Percentiles rank a stretch among this genome's conserved stretches.
Evolutionary conservation across 2,888 invertebrate genomes (phyloP).

Genomic region (Elysia crispata): DNA sequence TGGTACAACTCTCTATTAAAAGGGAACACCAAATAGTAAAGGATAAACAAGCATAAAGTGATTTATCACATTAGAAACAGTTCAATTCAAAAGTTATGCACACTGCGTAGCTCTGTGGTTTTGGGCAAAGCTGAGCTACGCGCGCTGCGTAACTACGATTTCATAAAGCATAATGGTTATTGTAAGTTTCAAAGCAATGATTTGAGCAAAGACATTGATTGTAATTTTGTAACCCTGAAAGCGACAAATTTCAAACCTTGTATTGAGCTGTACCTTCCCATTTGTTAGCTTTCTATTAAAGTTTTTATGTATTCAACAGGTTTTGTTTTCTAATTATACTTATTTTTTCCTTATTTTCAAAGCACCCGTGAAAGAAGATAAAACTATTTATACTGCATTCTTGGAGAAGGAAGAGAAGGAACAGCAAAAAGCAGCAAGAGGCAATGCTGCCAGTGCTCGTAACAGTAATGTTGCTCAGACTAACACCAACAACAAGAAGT

Average conservation of each 20-base stretch:
- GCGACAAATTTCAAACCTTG: background rate
- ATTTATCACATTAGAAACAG: too few species aligned
- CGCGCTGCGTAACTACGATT: too few species aligned
- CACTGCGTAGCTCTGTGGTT: too few species aligned
- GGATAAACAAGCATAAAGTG: too few species aligned
- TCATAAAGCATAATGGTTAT: too few species aligned
- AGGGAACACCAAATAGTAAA: too few species aligned
- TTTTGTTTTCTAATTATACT: background rate
- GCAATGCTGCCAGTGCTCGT: constrained; percentile 36
- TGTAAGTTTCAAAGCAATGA: too few species aligned
- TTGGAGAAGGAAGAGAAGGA: constrained; percentile 62
- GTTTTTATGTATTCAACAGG: background rate
- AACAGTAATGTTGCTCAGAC: constrained; percentile 27
- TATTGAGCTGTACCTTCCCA: background rate
- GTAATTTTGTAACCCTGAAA: too few species aligned
- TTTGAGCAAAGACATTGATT: too few species aligned
- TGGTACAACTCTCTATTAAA: too few species aligned
- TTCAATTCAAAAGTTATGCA: too few species aligned
- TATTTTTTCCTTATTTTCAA: constrained; percentile 44
- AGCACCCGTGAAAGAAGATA: constrained; percentile 73
- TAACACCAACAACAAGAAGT: constrained; percentile 37
- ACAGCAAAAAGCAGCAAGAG: constrained; percentile 34
- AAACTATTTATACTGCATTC: constrained; percentile 75
- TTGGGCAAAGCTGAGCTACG: too few species aligned
- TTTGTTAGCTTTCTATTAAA: background rate